Conservation (phyloP, 2,888 invertebrate genomes). For the Diploptera punctata region DNA sequence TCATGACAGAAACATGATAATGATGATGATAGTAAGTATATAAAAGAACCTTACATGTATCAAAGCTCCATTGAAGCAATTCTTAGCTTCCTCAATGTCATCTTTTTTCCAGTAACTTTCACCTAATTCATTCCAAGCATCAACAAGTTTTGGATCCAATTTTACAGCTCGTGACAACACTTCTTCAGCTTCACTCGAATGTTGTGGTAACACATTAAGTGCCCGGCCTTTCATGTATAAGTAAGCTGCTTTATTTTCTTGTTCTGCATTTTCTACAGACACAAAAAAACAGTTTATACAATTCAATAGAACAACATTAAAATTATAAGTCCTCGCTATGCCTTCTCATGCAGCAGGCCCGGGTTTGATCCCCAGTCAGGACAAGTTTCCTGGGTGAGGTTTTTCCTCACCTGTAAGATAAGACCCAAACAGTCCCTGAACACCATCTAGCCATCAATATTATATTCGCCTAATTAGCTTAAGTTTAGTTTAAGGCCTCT, state of each 20-base stretch:
- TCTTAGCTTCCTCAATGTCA: conserved; percentile 79
- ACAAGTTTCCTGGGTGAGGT: too few species aligned
- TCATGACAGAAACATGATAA: too few species aligned
- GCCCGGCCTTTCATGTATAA: conserved; percentile 76
- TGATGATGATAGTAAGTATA: neutral
- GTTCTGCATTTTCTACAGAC: conserved; percentile 19
- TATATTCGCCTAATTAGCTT: too few species aligned
- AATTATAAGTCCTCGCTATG: too few species aligned
- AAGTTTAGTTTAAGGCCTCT: too few species aligned
- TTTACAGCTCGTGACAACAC: conserved; percentile 84
- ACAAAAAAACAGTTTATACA: neutral
- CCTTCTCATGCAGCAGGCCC: too few species aligned
- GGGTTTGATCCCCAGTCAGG: too few species aligned
- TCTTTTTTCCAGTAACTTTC: conserved; percentile 89
- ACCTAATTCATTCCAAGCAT: conserved; percentile 90
- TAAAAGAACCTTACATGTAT: conserved; percentile 64
- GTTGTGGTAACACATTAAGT: conserved; percentile 73
- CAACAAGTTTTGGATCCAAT: conserved; percentile 77
- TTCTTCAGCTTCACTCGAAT: conserved; percentile 73
- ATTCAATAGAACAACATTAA: conserved; percentile 34
- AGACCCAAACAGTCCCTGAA: too few species aligned
- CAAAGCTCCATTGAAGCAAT: conserved; percentile 81
- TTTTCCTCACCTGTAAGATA: too few species aligned
- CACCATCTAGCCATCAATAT: too few species aligned
- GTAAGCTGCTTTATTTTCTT: conserved; percentile 62